These are phyloP conservation scores for Coecobrya sp. DNA, from an alignment of 2,888 invertebrate species.

Conservation along the genomic window DNA sequence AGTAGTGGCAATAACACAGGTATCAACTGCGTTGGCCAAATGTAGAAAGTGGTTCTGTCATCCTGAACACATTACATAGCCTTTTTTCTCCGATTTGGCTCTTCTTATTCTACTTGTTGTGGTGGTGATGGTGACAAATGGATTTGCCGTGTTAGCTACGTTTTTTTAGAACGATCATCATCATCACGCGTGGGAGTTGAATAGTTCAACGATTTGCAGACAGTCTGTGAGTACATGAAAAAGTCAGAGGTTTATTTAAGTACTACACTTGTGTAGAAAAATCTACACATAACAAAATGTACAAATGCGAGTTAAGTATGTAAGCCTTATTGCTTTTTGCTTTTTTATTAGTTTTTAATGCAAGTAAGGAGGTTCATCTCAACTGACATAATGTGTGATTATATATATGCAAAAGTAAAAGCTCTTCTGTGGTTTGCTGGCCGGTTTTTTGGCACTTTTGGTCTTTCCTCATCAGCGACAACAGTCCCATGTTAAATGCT, in stretches of 20 bases:
- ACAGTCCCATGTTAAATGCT: background rate
- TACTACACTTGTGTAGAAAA: background rate
- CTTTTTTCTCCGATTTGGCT: background rate
- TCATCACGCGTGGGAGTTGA: slow-evolving; percentile 70
- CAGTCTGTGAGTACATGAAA: background rate
- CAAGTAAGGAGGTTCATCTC: slow-evolving; percentile 1
- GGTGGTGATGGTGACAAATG: slow-evolving; percentile 71
- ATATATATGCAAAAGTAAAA: slow-evolving; percentile 19
- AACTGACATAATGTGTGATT: slow-evolving; percentile 27
- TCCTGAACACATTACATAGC: slow-evolving; percentile 31
- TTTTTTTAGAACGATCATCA: background rate
- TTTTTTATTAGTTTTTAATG: slow-evolving; percentile 6
- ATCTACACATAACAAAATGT: too few species aligned
- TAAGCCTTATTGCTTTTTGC: background rate
- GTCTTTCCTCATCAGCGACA: background rate
- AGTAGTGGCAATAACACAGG: too few species aligned
- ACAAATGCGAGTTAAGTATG: too few species aligned
- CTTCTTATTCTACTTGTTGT: background rate
- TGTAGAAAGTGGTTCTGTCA: slow-evolving; percentile 81
- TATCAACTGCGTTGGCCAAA: slow-evolving; percentile 65
- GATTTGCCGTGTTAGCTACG: slow-evolving; percentile 59
- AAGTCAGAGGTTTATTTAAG: background rate
- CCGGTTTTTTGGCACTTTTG: background rate
- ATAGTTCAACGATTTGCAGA: slow-evolving; percentile 52
- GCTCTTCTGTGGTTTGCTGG: background rate